These are phyloP conservation scores for Tinea trinotella DNA, from an alignment of 2,888 invertebrate genomes.

Conservation along the genomic window DNA sequence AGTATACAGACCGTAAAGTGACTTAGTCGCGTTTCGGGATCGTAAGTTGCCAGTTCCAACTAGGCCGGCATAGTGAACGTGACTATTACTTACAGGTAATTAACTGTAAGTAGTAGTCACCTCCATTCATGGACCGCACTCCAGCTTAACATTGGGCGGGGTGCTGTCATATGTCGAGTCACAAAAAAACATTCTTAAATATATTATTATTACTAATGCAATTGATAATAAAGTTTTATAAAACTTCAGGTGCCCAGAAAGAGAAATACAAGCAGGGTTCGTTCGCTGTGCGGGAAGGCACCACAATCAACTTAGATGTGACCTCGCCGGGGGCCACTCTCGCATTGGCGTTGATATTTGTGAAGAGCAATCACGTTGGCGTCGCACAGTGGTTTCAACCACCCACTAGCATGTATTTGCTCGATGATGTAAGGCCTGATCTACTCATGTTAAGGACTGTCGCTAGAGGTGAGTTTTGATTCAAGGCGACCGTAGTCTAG, in stretches of 20 bases:
- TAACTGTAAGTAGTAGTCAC: too few relatives aligned
- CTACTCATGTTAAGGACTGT: slow-evolving; percentile 87
- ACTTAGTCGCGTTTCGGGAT: too few relatives aligned
- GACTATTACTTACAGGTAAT: too few relatives aligned
- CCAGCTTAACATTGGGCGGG: too few relatives aligned
- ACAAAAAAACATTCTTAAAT: too few relatives aligned
- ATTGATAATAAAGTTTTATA: too few relatives aligned
- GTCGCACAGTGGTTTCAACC: slow-evolving; percentile 93
- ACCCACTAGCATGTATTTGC: slow-evolving; percentile 89
- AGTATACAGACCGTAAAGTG: too few relatives aligned
- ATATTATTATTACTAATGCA: slow-evolving; percentile 18
- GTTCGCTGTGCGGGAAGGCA: slow-evolving; percentile 91
- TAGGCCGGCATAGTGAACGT: too few relatives aligned
- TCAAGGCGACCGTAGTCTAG: too few relatives aligned
- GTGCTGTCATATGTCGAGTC: too few relatives aligned
- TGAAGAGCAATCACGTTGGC: slow-evolving; percentile 86
- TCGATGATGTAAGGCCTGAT: slow-evolving; percentile 94
- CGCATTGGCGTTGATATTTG: slow-evolving; percentile 92
- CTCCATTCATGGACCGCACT: too few relatives aligned
- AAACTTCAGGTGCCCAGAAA: slow-evolving; percentile 79
- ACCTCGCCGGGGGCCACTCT: slow-evolving; percentile 96
- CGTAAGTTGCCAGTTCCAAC: too few relatives aligned
- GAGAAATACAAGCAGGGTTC: slow-evolving; percentile 91
- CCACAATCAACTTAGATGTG: slow-evolving; percentile 93
- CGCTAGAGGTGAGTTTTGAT: slow-evolving; percentile 74